Percentiles rank a stretch among this genome's conserved stretches.
Evolutionary conservation across 1,140 invertebrate genomes (phyloP).

Genomic region (Drosophila pectinifera): DNA sequence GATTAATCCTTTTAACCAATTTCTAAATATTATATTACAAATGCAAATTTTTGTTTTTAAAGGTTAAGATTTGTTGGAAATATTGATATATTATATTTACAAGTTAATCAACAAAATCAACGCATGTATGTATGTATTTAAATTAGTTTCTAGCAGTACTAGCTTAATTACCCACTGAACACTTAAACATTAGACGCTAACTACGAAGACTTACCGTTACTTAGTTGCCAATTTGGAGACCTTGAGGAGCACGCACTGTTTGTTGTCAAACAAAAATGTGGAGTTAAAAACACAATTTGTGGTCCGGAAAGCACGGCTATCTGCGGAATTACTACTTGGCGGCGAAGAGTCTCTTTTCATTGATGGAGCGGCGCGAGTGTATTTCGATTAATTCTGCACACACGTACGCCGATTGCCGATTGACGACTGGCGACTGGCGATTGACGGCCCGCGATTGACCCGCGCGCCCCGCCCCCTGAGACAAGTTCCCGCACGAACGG

Average conservation of each 20-base stretch:
- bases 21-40: too few relatives aligned
- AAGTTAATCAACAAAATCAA: background rate
- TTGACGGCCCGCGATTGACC: conserved; percentile 26
- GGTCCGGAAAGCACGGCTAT: conserved; percentile 22
- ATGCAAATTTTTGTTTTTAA: too few relatives aligned
- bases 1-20: too few relatives aligned
- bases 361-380: conserved; percentile 52
- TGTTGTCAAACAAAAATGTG: conserved; percentile 31
- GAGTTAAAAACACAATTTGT: conserved; percentile 25
- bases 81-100: too few relatives aligned
- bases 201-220: conserved; percentile 18
- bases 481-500: conserved; percentile 40
- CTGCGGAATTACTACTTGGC: conserved; percentile 23
- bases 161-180: conserved; percentile 16
- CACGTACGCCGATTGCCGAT: conserved; percentile 35
- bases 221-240: conserved; percentile 6
- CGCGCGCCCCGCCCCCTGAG: conserved; percentile 41
- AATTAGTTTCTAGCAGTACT: conserved; percentile 5
- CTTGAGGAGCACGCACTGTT: conserved; percentile 20
- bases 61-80: too few relatives aligned
- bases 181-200: conserved; percentile 6
- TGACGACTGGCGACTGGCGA: conserved; percentile 17
- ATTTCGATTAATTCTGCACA: conserved; percentile 63
- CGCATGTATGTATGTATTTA: background rate
- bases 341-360: conserved; percentile 43